A percentile compares a stretch with the other conserved stretches of the same genome.
These are phyloP conservation scores for Nomada ruficornis DNA, from an alignment of 2,888 invertebrate species.

Conservation along the genomic window DNA sequence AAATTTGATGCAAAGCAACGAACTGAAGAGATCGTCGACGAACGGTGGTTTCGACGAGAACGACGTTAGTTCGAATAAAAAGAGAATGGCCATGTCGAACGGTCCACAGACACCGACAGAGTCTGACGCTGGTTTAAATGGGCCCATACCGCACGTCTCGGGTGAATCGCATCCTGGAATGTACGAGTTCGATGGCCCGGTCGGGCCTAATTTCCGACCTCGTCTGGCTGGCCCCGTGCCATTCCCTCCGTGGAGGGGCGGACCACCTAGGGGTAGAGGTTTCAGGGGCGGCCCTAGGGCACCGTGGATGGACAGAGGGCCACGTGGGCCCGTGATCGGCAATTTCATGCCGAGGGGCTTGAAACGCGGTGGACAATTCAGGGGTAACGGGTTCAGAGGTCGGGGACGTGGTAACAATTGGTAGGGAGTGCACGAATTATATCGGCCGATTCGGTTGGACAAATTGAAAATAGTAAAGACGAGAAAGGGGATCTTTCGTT, in stretches of 20 bases:
- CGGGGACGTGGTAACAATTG: constrained; percentile 78
- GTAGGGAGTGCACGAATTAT: constrained; percentile 81
- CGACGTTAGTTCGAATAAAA: constrained; percentile 63
- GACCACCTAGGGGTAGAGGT: constrained; percentile 83
- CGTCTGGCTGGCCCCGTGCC: constrained; percentile 66
- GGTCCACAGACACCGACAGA: constrained; percentile 67
- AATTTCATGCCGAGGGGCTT: constrained; percentile 78
- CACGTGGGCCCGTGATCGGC: constrained; percentile 75
- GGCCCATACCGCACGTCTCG: constrained; percentile 53
- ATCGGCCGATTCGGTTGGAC: background rate
- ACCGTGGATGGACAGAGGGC: constrained; percentile 84
- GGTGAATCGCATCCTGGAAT: constrained; percentile 70
- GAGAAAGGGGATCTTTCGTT: background rate
- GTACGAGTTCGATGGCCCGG: constrained; percentile 74
- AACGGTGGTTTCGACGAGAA: constrained; percentile 73
- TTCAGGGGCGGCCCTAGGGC: constrained; percentile 82
- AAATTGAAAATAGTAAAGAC: no score
- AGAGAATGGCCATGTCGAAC: constrained; percentile 69
- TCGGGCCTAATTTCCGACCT: constrained; percentile 72
- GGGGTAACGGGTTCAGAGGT: constrained; percentile 80
- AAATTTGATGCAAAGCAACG: constrained; percentile 70
- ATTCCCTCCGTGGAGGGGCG: constrained; percentile 83
- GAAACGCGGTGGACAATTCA: constrained; percentile 81
- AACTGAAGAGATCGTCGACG: constrained; percentile 72
- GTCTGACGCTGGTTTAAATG: constrained; percentile 58